These are phyloP conservation scores for Paralichthys olivaceus DNA, from an alignment of 2,113 vertebrate species.

Conservation along the genomic window DNA sequence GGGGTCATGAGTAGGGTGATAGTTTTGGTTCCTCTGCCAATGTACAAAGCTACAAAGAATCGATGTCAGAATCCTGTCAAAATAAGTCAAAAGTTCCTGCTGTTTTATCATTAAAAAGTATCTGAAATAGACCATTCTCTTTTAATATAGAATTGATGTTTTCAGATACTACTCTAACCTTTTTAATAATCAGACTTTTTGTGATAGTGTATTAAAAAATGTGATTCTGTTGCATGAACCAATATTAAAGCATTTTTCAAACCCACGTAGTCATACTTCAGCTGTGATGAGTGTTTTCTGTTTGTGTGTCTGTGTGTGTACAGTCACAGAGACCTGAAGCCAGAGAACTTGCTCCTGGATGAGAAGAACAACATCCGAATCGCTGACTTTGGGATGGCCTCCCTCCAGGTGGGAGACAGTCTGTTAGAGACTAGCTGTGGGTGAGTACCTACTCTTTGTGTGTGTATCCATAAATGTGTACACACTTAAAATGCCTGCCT, in stretches of 20 bases:
- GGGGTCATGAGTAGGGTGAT: constrained; percentile 3
- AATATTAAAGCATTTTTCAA: not conserved
- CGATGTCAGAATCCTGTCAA: too few relatives aligned
- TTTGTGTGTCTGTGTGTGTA: constrained; percentile 2
- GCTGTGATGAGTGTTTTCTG: constrained; percentile 2
- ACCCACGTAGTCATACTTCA: not conserved
- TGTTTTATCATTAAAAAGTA: not conserved
- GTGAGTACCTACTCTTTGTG: constrained; percentile 78
- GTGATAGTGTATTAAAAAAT: not conserved
- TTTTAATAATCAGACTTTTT: too few relatives aligned
- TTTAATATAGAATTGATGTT: too few relatives aligned
- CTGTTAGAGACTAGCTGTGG: constrained; percentile 95
- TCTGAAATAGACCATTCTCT: not conserved
- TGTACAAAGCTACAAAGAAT: not conserved
- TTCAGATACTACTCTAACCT: too few relatives aligned
- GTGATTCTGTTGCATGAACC: not conserved
- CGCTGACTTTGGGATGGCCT: constrained; percentile 95
- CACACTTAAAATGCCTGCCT: not conserved
- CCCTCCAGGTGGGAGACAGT: constrained; percentile 94
- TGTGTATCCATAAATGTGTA: not conserved
- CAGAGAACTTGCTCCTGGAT: constrained; percentile 92
- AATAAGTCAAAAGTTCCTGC: not conserved
- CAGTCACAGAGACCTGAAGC: constrained; percentile 95
- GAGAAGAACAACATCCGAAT: constrained; percentile 96
- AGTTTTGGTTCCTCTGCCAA: not conserved